phyloP scores from a whole-genome alignment of 2,888 invertebrate genomes.

The Volucella zonaria region DNA sequence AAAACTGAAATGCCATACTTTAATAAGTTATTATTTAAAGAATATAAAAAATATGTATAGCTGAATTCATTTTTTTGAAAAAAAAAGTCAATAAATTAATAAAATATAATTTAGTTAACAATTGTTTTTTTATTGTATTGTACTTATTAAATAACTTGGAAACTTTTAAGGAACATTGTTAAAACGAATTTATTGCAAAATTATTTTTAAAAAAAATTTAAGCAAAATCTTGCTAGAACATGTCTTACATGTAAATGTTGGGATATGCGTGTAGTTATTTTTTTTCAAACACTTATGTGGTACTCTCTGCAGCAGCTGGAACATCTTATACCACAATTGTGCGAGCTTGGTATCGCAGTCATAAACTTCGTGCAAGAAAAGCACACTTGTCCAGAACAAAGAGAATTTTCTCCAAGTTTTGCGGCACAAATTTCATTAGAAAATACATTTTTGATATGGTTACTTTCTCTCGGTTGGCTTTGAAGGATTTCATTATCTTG shows the following conservation, averaged over 20 bases:
- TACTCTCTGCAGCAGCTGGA: too few species aligned
- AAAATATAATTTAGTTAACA: slow-evolving; percentile 7
- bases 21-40: too few species aligned
- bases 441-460: slow-evolving; percentile 10
- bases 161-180: neutral
- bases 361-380: too few species aligned
- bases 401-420: too few species aligned
- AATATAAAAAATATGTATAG: too few species aligned
- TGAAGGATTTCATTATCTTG: slow-evolving; percentile 24
- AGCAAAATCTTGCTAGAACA: too few species aligned
- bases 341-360: slow-evolving; percentile 15
- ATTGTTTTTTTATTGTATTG: slow-evolving; percentile 8
- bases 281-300: slow-evolving; percentile 11
- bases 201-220: neutral
- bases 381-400: slow-evolving; percentile 14
- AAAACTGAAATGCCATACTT: too few species aligned
- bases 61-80: slow-evolving; percentile 10
- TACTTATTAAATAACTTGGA: slow-evolving; percentile 1
- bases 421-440: too few species aligned
- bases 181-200: too few species aligned
- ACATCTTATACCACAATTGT: slow-evolving; percentile 1
- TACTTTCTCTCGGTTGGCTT: slow-evolving; percentile 15
- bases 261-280: slow-evolving; percentile 14
- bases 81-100: slow-evolving; percentile 5
- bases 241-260: too few species aligned